Evolutionary conservation across 1,140 invertebrate species (phyloP).

Genomic region (Atopsyche davidsoni): DNA sequence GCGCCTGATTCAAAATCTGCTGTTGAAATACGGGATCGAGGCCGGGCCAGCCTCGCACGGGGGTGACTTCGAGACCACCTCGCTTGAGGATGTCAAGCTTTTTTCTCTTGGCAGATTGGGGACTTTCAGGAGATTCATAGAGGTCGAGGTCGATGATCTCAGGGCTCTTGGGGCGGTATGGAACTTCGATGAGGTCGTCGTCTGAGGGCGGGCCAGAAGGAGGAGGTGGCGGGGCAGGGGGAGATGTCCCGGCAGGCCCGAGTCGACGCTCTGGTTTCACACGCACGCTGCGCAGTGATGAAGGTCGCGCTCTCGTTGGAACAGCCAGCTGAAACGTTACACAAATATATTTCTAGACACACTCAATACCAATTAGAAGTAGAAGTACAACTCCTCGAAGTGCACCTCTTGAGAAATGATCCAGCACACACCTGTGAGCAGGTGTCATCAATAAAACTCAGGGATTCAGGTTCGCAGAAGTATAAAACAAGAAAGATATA

Average conservation of each 20-base stretch:
- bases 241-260: slow-evolving; percentile 20
- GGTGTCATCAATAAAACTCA: too few species aligned
- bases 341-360: too few species aligned
- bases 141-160: slow-evolving; percentile 60
- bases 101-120: slow-evolving; percentile 54
- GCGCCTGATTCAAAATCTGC: slow-evolving; percentile 47
- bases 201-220: slow-evolving; percentile 30
- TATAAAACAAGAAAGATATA: too few species aligned
- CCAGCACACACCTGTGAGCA: too few species aligned
- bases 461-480: too few species aligned
- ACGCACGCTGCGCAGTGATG: slow-evolving; percentile 53
- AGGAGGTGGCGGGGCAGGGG: slow-evolving; percentile 26
- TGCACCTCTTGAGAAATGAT: too few species aligned
- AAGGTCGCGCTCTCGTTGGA: slow-evolving; percentile 45
- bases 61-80: slow-evolving; percentile 65
- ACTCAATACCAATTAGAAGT: too few species aligned
- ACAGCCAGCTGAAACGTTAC: slow-evolving; percentile 32
- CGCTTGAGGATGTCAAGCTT: slow-evolving; percentile 68
- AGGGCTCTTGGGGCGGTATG: slow-evolving; percentile 52
- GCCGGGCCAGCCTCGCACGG: slow-evolving; percentile 44
- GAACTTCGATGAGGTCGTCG: slow-evolving; percentile 42
- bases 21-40: slow-evolving; percentile 43
- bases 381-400: too few species aligned
- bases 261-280: slow-evolving; percentile 52
- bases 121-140: slow-evolving; percentile 41